Base-by-base conservation (phyloP, 2,113 vertebrate species). In the Catharus minimus region DNA sequence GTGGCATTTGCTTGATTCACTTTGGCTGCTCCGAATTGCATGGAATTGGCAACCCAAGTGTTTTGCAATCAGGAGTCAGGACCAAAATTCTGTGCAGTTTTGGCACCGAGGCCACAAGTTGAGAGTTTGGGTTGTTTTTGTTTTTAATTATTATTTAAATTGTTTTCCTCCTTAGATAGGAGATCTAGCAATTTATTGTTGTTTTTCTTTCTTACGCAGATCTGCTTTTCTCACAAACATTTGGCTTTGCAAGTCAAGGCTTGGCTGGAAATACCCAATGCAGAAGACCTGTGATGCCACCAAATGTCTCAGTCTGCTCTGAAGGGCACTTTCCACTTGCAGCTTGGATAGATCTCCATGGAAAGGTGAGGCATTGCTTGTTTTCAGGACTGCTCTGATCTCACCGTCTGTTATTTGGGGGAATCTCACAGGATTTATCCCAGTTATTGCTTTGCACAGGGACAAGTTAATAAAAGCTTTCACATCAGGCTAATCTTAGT, bases 1-100 rank as follows among this genome's bases (percentile, higher is more conserved):
- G 95, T 96, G 93, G 88, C 89, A 95, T 95, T 93, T 82, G 24
- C 86, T 90, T 43, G 55, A 76, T 62, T 62, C 73, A 15, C 46
- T 43, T 0, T 57, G 46, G 69, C 84, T 53, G 66, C 53, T 87
- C 58, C 1, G 0, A 72, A 21, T 36, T 68, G 38, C 84, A 82
- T 4, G 5, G 77, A 81, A 52, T 4, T 69, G 55, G 81, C 83
- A 95, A 88, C 8, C 8, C 44, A 73, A 75, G 16, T 24, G 30
- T 82, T 92, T 88, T 55, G 55, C 71, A 92, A 82, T 72, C 84
- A 88, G 27, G 19, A 94, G 49, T 69, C 30, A 24, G 76, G 36
- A 96, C 76, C 39, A 68, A 89, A 92, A 85, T 13, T 68, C 74
- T 85, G 46, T 64, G 71, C 11, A 49, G 73, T 84, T 82, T 72